Conservation (phyloP, 2,113 vertebrate genomes). For the Bubo bubo region DNA sequence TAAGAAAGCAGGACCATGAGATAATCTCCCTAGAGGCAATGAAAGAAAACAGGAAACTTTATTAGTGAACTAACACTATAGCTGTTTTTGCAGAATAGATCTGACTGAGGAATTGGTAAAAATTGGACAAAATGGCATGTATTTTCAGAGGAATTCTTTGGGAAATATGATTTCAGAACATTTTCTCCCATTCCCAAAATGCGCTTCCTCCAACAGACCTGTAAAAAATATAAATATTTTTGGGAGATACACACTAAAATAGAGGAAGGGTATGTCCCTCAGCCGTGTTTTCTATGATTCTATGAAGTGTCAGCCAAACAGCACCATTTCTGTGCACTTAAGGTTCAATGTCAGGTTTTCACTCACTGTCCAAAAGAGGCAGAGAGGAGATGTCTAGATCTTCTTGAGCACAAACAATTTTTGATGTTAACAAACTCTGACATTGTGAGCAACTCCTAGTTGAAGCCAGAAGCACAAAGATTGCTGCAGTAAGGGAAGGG, state of each 20-base stretch:
- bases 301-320: not conserved
- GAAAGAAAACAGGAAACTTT: not conserved
- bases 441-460: fast-evolving
- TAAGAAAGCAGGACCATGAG: not conserved
- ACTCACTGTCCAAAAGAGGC: not conserved
- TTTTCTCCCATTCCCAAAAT: not conserved
- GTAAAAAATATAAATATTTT: not conserved
- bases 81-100: not conserved
- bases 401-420: not conserved
- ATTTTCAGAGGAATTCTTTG: not conserved
- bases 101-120: not conserved
- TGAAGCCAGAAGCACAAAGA: not conserved
- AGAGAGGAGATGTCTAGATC: not conserved
- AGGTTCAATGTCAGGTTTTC: not conserved
- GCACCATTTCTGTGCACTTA: not conserved
- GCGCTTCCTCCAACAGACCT: not conserved
- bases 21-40: not conserved
- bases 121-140: not conserved
- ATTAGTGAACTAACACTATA: not conserved
- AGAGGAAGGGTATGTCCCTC: not conserved
- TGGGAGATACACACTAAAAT: not conserved
- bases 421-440: not conserved
- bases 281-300: not conserved
- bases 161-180: not conserved
- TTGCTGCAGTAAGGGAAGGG: not conserved